Percentiles rank a stretch among this genome's conserved stretches.
Evolutionary conservation across 2,797 vertebrate genomes (phyloP).

Genomic region (Platalea minor): DNA sequence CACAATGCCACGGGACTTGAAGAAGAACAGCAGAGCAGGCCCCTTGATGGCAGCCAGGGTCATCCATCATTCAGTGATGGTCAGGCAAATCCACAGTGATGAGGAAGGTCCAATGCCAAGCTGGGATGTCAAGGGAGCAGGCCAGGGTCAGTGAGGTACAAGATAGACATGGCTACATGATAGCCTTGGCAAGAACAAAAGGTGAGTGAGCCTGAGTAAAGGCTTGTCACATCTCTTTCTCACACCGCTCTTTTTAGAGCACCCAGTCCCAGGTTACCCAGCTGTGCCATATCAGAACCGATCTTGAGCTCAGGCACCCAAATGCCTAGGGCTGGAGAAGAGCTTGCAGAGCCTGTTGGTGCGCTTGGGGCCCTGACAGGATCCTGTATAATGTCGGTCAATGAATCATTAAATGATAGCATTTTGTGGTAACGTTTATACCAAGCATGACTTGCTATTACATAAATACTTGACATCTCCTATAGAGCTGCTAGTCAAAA

Average conservation of each 20-base stretch:
- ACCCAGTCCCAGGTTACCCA: not conserved
- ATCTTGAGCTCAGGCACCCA: not conserved
- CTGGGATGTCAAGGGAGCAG: not conserved
- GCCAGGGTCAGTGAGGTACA: too few relatives aligned
- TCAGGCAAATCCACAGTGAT: not conserved
- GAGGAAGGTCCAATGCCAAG: not conserved
- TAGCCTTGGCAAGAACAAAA: not conserved
- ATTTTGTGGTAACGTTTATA: not conserved
- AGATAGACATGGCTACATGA: not conserved
- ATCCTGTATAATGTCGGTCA: not conserved
- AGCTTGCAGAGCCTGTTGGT: not conserved
- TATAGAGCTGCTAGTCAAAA: not conserved
- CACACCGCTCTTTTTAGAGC: not conserved
- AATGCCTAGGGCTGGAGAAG: not conserved
- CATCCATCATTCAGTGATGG: not conserved
- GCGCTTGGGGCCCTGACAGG: not conserved
- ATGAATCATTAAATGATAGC: not conserved
- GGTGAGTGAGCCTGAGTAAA: not conserved
- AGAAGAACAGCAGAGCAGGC: not conserved
- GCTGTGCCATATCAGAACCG: accelerated
- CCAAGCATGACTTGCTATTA: not conserved
- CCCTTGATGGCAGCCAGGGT: not conserved
- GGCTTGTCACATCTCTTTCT: not conserved
- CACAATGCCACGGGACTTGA: not conserved
- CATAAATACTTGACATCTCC: not conserved